Evolutionary conservation across 37 sponge, comb jelly and placozoan genomes (phyloP).

Genomic region (Eunapius fragilis): DNA sequence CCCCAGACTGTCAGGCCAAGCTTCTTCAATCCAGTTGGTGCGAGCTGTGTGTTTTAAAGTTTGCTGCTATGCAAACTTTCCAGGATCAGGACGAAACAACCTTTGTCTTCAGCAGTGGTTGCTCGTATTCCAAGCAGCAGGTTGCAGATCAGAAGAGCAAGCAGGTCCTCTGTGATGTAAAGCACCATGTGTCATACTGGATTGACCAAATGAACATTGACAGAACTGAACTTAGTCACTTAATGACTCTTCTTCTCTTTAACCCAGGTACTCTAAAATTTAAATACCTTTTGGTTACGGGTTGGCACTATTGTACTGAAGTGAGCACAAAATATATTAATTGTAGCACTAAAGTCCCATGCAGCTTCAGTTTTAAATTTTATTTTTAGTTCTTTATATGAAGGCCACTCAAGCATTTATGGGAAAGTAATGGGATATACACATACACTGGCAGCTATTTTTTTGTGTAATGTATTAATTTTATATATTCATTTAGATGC

Average conservation of each 20-base stretch:
- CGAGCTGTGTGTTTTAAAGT: not conserved
- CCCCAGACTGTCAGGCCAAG: not conserved
- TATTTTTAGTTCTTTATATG: too few species aligned
- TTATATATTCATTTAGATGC: not conserved
- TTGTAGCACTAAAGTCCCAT: too few species aligned
- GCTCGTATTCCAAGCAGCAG: not conserved
- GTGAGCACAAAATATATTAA: too few species aligned
- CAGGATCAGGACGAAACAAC: not conserved
- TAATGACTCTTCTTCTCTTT: not conserved
- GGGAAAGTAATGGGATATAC: too few species aligned
- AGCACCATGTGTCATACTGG: not conserved
- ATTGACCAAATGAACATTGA: not conserved
- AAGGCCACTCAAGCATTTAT: too few species aligned
- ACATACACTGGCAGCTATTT: too few species aligned
- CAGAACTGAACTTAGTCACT: not conserved
- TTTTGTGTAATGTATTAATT: not conserved
- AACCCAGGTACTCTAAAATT: not conserved
- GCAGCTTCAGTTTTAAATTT: too few species aligned
- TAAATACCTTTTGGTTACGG: not conserved
- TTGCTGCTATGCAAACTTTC: not conserved
- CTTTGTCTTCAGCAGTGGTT: not conserved
- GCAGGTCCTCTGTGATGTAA: not conserved
- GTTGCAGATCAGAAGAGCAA: not conserved
- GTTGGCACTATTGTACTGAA: too few species aligned
- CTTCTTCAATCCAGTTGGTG: not conserved